Conservation (phyloP, 2,113 vertebrate genomes). For the Notarius lentiginosus region DNA sequence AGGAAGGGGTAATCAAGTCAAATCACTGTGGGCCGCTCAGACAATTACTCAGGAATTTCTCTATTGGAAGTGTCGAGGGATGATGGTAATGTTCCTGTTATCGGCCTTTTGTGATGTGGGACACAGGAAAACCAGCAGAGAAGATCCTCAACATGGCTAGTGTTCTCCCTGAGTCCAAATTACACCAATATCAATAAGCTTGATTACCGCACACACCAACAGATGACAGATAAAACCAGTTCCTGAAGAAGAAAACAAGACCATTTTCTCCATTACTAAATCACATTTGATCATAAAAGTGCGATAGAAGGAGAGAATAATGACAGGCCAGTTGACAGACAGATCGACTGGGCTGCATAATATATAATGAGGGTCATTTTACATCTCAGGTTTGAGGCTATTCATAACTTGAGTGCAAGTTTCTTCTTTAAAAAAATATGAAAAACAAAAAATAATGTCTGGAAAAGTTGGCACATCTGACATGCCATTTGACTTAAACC, state of each 20-base stretch:
- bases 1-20: constrained; percentile 59
- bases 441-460: constrained; percentile 29
- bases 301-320: background rate
- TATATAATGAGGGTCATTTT: constrained; percentile 8
- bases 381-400: background rate
- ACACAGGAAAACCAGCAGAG: constrained; percentile 67
- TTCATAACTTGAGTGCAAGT: background rate
- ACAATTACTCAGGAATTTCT: constrained; percentile 88
- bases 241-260: constrained; percentile 51
- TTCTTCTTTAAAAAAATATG: constrained; percentile 11
- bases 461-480: constrained; percentile 18
- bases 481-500: constrained; percentile 47
- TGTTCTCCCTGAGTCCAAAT: constrained; percentile 70
- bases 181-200: constrained; percentile 78
- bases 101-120: constrained; percentile 77
- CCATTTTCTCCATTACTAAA: constrained; percentile 21
- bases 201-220: constrained; percentile 68
- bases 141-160: constrained; percentile 48
- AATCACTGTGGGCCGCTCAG: constrained; percentile 64
- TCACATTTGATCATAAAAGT: constrained; percentile 21
- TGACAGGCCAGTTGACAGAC: constrained; percentile 12
- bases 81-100: constrained; percentile 79
- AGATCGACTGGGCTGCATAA: background rate
- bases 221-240: constrained; percentile 75
- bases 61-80: constrained; percentile 83